A percentile compares a stretch with the other conserved stretches of the same genome.
Evolutionary conservation across 2,797 vertebrate species (phyloP).

Genomic region (Sebastes matsubarae): DNA sequence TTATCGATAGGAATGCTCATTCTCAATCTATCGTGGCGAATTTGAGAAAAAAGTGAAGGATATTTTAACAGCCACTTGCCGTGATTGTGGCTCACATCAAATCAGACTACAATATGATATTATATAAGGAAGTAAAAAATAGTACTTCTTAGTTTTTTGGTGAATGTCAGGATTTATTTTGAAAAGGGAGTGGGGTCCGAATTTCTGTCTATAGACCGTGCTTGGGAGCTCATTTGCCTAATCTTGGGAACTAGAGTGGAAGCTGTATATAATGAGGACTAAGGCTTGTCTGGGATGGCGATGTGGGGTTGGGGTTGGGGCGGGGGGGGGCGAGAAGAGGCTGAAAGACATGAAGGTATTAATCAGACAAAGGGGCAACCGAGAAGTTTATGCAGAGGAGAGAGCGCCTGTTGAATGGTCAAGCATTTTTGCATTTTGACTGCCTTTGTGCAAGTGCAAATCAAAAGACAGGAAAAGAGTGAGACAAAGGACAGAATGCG

Average conservation of each 20-base stretch:
- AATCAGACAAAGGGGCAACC: slow-evolving; percentile 81
- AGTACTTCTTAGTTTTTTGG: slow-evolving; percentile 44
- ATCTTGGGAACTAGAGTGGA: slow-evolving; percentile 90
- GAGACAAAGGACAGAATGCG: slow-evolving; percentile 43
- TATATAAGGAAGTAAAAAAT: slow-evolving; percentile 36
- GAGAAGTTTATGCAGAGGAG: slow-evolving; percentile 82
- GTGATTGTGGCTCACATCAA: slow-evolving; percentile 14
- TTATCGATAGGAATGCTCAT: slow-evolving; percentile 46
- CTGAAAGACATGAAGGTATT: slow-evolving; percentile 87
- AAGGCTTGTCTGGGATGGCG: slow-evolving; percentile 76
- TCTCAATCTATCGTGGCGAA: slow-evolving; percentile 7
- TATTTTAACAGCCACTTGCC: slow-evolving; percentile 26
- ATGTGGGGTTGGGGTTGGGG: slow-evolving; percentile 58
- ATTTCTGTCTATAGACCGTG: slow-evolving; percentile 77
- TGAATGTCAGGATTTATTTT: slow-evolving; percentile 60
- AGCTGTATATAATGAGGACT: slow-evolving; percentile 85
- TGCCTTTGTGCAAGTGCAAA: slow-evolving; percentile 72
- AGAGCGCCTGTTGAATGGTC: slow-evolving; percentile 80
- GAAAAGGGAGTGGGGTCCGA: slow-evolving; percentile 68
- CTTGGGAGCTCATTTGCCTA: slow-evolving; percentile 87
- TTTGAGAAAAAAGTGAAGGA: neutral
- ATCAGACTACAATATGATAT: slow-evolving; percentile 15
- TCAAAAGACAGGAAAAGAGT: slow-evolving; percentile 58
- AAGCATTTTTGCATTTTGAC: slow-evolving; percentile 81
- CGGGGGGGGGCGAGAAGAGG: slow-evolving; percentile 7